Evolutionary conservation across 1,140 invertebrate genomes (phyloP), one percentile per base, ranked within the genome.

Genomic region (Tetragonula clypearis): DNA sequence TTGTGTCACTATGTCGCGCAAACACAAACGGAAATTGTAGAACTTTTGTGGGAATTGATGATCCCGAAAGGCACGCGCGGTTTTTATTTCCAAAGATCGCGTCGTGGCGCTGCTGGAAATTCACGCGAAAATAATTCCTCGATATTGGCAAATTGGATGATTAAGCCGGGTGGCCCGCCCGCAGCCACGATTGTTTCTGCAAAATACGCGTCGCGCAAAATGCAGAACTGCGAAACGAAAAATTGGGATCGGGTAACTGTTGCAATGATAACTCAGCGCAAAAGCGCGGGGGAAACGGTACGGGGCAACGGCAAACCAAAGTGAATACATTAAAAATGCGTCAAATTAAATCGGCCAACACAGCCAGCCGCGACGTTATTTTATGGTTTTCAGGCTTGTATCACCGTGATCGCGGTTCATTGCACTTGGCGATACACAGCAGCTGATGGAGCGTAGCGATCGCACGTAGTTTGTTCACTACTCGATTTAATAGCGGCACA

Each of bases 381-480:
- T 84, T 79, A 84, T 72, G 60, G 58, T 85, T 66, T 81, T 49
- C 68, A 19, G 30, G 23, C 12, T 23, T 66, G 69, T 53, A 49
- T 73, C 41, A 49, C 17, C 82, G 41, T 56, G 58, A 80, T 73
- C 55, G 9, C 55, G 30, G 58, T 60, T 74, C 75, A 74, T 79
- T 84, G 69, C 49, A 41, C 15, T 56, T 56, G 74, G 66, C 58
- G 73, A 65, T 83, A 8, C 41, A 49, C 8, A 66, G 53, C 66
- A 65, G 17, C 53, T 65, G 69, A 79, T 76, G 58, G 53, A 69
- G 65, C 80, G 68, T 72, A 65, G 35, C 65, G 80, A 74, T 86
- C 68, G 58, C 68, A 30, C 75, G 68, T 65, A 53, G 60, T 58
- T 85, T 81, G 35, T 80, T 81, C 83, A 26, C 30, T 41, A 30